Conservation (phyloP, 2,888 invertebrate species). For the Diaprepes abbreviatus region DNA sequence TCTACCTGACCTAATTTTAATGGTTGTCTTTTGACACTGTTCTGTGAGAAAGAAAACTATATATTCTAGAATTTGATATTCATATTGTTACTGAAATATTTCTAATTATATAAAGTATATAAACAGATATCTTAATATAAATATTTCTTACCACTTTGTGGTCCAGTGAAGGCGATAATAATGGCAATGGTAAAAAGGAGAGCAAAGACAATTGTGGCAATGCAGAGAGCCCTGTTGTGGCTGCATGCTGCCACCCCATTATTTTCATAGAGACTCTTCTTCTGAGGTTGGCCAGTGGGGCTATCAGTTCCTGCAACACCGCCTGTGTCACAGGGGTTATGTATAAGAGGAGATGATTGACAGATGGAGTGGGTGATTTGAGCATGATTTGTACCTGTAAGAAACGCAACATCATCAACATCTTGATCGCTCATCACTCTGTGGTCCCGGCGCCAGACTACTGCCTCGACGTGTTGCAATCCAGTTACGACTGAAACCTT, state of each 20-base stretch:
- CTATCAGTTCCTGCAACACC: constrained; percentile 74
- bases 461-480: constrained; percentile 68
- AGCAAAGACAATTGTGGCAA: constrained; percentile 84
- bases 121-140: background rate
- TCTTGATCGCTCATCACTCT: constrained; percentile 90
- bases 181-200: constrained; percentile 87
- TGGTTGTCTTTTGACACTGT: too few species aligned
- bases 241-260: constrained; percentile 89
- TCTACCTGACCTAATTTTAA: background rate
- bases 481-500: constrained; percentile 69
- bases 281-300: constrained; percentile 72
- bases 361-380: constrained; percentile 61
- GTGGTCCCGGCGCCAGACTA: constrained; percentile 68
- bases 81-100: too few species aligned
- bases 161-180: constrained; percentile 91
- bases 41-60: too few species aligned
- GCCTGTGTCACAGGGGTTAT: constrained; percentile 67
- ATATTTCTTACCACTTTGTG: constrained; percentile 79
- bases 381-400: constrained; percentile 78
- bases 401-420: constrained; percentile 92
- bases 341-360: constrained; percentile 64
- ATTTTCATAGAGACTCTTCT: constrained; percentile 79
- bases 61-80: too few species aligned
- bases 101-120: background rate
- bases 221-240: constrained; percentile 85